Evolutionary conservation across 2,113 vertebrate species (phyloP).

Genomic region (Sarotherodon lohbergeri): DNA sequence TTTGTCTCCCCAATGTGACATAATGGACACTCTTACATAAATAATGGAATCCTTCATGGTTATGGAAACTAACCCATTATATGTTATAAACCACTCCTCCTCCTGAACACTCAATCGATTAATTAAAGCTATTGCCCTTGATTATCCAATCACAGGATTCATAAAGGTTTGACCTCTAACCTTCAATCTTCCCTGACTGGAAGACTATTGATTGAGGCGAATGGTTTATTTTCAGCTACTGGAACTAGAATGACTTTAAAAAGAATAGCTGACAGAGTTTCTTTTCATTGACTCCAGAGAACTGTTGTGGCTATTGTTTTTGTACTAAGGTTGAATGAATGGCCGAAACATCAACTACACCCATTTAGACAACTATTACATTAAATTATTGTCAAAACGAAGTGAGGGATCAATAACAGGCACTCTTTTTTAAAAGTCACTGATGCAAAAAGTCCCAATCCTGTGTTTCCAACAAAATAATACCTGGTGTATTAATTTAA

Average conservation of each 20-base stretch:
- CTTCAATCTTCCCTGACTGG: slow-evolving; percentile 41
- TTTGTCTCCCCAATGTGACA: slow-evolving; percentile 59
- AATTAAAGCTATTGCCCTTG: slow-evolving; percentile 66
- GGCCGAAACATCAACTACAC: slow-evolving; percentile 7
- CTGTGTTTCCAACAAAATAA: slow-evolving; percentile 16
- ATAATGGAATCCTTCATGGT: slow-evolving; percentile 75
- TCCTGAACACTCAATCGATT: slow-evolving; percentile 50
- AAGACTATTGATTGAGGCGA: slow-evolving; percentile 50
- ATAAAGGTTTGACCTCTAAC: slow-evolving; percentile 61
- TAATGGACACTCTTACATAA: slow-evolving; percentile 73
- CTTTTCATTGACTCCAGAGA: slow-evolving; percentile 47
- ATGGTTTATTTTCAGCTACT: slow-evolving; percentile 39
- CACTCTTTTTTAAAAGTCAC: slow-evolving; percentile 37
- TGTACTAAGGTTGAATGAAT: slow-evolving; percentile 23
- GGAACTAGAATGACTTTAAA: slow-evolving; percentile 28
- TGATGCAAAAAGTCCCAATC: slow-evolving; percentile 37
- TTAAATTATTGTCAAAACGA: slow-evolving; percentile 62
- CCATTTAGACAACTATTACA: slow-evolving; percentile 61
- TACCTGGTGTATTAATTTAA: not conserved
- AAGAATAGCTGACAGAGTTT: slow-evolving; percentile 51
- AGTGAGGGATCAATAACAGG: slow-evolving; percentile 43
- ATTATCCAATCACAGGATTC: slow-evolving; percentile 63
- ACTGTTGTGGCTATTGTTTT: slow-evolving; percentile 40
- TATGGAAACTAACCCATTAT: slow-evolving; percentile 63
- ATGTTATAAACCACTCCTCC: slow-evolving; percentile 52